Evolutionary conservation across 2,797 vertebrate genomes (phyloP).

Genomic region (Apodemus agrarius): DNA sequence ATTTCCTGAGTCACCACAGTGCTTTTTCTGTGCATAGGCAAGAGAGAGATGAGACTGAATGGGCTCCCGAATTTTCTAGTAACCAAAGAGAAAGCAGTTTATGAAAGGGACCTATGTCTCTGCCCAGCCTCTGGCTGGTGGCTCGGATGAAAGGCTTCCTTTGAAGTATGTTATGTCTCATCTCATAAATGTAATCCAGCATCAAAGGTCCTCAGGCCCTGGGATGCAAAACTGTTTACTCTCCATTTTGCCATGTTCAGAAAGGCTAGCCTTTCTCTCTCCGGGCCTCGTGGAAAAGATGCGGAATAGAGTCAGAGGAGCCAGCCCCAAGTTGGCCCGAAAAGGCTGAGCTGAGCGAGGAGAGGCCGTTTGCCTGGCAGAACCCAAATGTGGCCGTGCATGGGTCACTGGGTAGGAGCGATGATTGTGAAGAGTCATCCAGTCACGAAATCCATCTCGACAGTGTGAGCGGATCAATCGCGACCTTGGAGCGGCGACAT

Average conservation of each 20-base stretch:
- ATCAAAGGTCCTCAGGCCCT: constrained; percentile 87
- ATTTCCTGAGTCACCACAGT: background rate
- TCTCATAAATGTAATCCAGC: constrained; percentile 90
- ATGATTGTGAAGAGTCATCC: constrained; percentile 91
- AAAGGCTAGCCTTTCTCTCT: constrained; percentile 86
- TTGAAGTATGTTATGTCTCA: constrained; percentile 90
- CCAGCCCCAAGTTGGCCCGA: constrained; percentile 83
- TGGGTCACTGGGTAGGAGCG: constrained; percentile 89
- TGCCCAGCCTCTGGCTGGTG: constrained; percentile 69
- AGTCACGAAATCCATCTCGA: constrained; percentile 94
- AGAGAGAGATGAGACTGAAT: background rate
- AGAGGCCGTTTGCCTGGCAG: constrained; percentile 77
- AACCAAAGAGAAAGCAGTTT: constrained; percentile 64
- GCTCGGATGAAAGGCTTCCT: constrained; percentile 87
- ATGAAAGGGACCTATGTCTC: constrained; percentile 68
- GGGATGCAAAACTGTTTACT: constrained; percentile 89
- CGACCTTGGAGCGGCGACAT: constrained; percentile 89
- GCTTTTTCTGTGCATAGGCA: background rate
- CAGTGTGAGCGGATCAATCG: constrained; percentile 90
- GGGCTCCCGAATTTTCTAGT: constrained; percentile 31
- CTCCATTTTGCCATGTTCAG: constrained; percentile 83
- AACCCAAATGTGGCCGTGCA: constrained; percentile 86
- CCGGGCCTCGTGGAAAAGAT: constrained; percentile 79
- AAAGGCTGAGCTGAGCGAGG: constrained; percentile 82
- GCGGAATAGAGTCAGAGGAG: constrained; percentile 81